Evolutionary conservation across 2,113 vertebrate genomes (phyloP), one percentile per base, ranked within the genome.

Genomic region (Pteropus alecto): DNA sequence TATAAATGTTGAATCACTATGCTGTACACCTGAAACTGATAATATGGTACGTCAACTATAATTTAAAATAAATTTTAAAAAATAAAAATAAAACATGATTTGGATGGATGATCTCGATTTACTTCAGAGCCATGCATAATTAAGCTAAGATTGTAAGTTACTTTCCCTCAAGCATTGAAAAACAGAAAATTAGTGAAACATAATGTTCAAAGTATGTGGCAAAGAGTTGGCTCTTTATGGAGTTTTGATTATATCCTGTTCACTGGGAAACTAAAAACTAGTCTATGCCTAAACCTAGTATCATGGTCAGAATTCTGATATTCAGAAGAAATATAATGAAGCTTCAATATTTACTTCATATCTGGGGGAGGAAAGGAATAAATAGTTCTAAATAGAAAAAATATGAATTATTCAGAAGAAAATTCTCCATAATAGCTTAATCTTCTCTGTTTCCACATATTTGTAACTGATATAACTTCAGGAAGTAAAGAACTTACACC

Each of bases 391-490:
- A 33, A 15, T 35, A 90, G 81, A 68, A 92, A 97, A 96, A 95
- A 89, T 95, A 95, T 85, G 65, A 96, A 95, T 97, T 97, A 97
- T 96, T 97, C 65, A 63, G 48, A 95, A 97, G 71, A 94, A 97
- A 97, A 73, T 94, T 94, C 82, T 92, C 87, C 70, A 84, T 95
- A 90, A 92, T 90, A 95, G 74, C 43, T 93, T 96, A 97, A 97
- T 97, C 95, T 97, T 95, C 93, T 93, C 84, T 96, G 87, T 96
- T 98, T 98, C 96, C 79, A 98, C 96, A 90, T 93, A 97, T 97
- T 97, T 93, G 84, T 78, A 96, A 94, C 86, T 95, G 96, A 97
- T 97, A 90, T 0, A 93, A 76, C 51, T 95, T 86, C 94, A 98
- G 91, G 96, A 98, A 98, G 86, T 83, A 83, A 87, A 96, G 79